phyloP scores from a whole-genome alignment of 1,140 invertebrate species.

The Pachyrhynchus sulphureomaculatus region DNA sequence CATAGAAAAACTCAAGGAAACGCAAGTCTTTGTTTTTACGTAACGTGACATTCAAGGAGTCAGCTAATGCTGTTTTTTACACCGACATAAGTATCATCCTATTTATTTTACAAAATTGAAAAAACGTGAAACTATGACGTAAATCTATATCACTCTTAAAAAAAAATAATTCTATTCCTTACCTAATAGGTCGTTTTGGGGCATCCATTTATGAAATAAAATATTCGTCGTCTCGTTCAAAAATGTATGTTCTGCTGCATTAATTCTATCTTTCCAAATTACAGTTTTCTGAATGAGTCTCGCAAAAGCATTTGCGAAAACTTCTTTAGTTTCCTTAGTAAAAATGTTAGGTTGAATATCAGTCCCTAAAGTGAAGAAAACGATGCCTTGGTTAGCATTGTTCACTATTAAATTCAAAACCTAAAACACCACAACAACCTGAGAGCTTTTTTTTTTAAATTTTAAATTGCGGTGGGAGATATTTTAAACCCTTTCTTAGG shows the following conservation, averaged over 20 bases:
- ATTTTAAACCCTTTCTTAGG: no score
- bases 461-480: no score
- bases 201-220: constrained; percentile 20
- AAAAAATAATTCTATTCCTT: not conserved
- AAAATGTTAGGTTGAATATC: constrained; percentile 34
- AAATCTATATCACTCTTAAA: no score
- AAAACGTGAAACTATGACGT: no score
- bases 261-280: constrained; percentile 16
- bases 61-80: no score
- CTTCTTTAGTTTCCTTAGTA: constrained; percentile 13
- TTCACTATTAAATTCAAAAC: constrained; percentile 36
- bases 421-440: constrained; percentile 32
- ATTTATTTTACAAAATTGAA: no score
- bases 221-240: constrained; percentile 14
- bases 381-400: constrained; percentile 37
- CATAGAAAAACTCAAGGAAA: no score
- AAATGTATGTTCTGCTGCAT: constrained; percentile 11
- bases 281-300: constrained; percentile 20
- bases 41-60: no score
- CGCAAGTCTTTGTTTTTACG: no score
- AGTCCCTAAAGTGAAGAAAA: constrained; percentile 38
- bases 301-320: constrained; percentile 23
- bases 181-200: constrained; percentile 23
- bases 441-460: no score
- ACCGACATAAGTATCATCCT: no score